These are phyloP conservation scores for Lemur catta DNA, from an alignment of 2,797 vertebrate species.

Conservation along the genomic window DNA sequence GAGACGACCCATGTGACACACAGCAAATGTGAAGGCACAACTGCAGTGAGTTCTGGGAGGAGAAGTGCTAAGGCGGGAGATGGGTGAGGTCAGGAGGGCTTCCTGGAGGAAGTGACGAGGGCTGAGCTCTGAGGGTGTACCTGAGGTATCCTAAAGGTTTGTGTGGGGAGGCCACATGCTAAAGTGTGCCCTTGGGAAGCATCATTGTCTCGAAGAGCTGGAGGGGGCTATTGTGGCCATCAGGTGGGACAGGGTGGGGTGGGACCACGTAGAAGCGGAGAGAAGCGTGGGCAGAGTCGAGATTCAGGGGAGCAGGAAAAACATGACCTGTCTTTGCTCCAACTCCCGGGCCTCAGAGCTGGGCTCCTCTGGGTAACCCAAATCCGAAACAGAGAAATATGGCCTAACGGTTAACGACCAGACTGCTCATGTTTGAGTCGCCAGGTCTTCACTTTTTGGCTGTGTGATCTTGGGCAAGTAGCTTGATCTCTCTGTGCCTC, in stretches of 20 bases:
- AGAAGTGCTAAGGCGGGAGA: no score
- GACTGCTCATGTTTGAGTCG: background rate
- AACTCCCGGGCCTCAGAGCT: background rate
- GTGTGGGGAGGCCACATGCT: background rate
- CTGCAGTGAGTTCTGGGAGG: background rate
- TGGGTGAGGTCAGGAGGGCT: background rate
- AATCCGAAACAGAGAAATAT: background rate
- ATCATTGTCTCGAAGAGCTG: fast-evolving
- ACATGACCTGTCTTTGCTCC: no score
- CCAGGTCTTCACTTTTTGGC: background rate
- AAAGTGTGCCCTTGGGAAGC: background rate
- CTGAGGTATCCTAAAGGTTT: background rate
- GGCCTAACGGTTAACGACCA: background rate
- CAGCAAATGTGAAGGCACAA: no score
- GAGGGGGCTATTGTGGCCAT: background rate
- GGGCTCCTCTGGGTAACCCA: background rate
- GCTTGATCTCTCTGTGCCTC: background rate
- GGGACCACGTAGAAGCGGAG: background rate
- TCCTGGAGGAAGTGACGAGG: background rate
- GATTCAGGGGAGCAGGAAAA: background rate
- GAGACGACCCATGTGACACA: background rate
- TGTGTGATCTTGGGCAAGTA: background rate
- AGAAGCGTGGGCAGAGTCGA: background rate
- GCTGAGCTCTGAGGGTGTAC: background rate
- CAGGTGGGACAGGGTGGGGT: background rate